Evolutionary conservation across 2,113 vertebrate genomes (phyloP).

Genomic region (Coptodon rendalli): DNA sequence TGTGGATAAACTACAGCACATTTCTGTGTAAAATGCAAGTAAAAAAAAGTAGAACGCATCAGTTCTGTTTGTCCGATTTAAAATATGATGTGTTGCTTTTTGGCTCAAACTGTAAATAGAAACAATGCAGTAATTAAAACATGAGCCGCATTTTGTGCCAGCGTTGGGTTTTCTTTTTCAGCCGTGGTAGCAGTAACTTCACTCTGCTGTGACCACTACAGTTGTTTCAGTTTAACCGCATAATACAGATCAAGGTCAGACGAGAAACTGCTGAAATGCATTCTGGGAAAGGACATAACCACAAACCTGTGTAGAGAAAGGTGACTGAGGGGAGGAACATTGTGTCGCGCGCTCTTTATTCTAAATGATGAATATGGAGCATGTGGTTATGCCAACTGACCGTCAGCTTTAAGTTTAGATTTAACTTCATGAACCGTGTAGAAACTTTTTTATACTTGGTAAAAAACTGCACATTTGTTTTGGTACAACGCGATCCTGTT

Average conservation of each 20-base stretch:
- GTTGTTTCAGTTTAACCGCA: neutral
- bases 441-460: neutral
- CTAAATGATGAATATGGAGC: neutral
- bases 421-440: neutral
- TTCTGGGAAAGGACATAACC: neutral
- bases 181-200: neutral
- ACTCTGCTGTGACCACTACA: neutral
- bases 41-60: neutral
- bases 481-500: neutral
- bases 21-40: neutral
- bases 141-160: neutral
- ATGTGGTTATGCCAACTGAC: neutral
- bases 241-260: neutral
- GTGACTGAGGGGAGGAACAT: neutral
- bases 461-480: neutral
- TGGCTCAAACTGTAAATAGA: neutral
- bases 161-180: neutral
- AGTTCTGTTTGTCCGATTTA: neutral
- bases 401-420: neutral
- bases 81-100: neutral
- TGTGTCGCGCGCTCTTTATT: neutral
- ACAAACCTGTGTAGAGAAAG: neutral
- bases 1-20: neutral
- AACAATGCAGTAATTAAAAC: neutral
- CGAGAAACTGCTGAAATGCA: neutral